Conservation (phyloP, 2,888 invertebrate species). For the Allygus modestus region DNA sequence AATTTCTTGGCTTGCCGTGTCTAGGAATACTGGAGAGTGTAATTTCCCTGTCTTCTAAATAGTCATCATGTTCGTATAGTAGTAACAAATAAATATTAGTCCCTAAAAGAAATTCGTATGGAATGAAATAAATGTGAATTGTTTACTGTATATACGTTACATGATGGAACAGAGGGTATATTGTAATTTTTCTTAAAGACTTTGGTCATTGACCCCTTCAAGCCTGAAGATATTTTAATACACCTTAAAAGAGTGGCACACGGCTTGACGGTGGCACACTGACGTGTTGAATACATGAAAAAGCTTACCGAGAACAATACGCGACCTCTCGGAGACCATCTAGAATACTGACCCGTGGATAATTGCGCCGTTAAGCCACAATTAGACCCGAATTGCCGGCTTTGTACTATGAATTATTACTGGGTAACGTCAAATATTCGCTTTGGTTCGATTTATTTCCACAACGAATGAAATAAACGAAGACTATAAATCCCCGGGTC, state of each 20-base stretch:
- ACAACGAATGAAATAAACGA: constrained; percentile 39
- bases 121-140: too few relatives aligned
- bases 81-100: too few relatives aligned
- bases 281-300: neutral
- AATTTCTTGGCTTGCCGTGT: too few relatives aligned
- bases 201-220: too few relatives aligned
- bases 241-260: constrained; percentile 10
- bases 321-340: neutral
- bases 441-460: constrained; percentile 43
- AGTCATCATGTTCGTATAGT: too few relatives aligned
- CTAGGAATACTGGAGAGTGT: too few relatives aligned
- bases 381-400: constrained; percentile 36
- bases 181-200: too few relatives aligned
- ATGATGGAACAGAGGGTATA: too few relatives aligned
- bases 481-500: constrained; percentile 24
- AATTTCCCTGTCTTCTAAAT: too few relatives aligned
- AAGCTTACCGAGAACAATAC: constrained; percentile 24
- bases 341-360: neutral
- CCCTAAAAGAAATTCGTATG: too few relatives aligned
- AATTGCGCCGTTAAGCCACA: constrained; percentile 18
- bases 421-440: constrained; percentile 32
- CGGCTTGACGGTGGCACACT: neutral
- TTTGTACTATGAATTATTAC: constrained; percentile 28
- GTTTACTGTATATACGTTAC: too few relatives aligned
- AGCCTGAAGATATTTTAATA: neutral